Evolutionary conservation across 2,113 vertebrate genomes (phyloP), one percentile per base, ranked within the genome.

Genomic region (Psettodes erumei): DNA sequence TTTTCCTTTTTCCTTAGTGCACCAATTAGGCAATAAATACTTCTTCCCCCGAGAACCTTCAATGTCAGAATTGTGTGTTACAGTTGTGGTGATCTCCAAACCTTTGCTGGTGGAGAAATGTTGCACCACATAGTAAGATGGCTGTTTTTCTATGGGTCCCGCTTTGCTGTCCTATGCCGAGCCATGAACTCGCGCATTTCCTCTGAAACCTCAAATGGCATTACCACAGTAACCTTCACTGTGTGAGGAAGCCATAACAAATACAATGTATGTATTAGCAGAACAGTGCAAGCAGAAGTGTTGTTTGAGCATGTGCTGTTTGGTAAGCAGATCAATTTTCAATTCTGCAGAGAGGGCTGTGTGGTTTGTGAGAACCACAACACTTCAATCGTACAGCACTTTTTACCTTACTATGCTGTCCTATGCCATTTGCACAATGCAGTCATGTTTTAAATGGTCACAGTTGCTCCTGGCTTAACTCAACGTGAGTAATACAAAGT

Each of bases 181-280:
- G 28, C 32, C 28, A 56, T 69, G 51, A 45, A 69, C 15, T 35
- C 51, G 56, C 33, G 66, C 25, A 55, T 56, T 69, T 58, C 51
- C 13, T 33, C 40, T 56, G 35, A 37, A 27, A 15, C 25, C 27
- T 54, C 51, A 28, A 1, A 25, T 3, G 11, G 48, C 1, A 23
- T 23, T 13, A 59, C 56, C 23, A 13, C 33, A 16, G 19, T 59
- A 21, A n/a, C 30, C 54, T 32, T 32, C 45, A 37, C 51, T 43
- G 51, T 38, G 37, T 12, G 25, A 53, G 18, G 25, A 25, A 28
- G 25, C 25, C 16, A 13, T 15, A 51, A 27, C 11, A 38, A 13
- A 2, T 38, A 12, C 37, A 38, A 13, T 35, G 4, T 35, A 35
- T 35, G 35, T 8, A 35, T 35, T 35, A 35, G 35, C 35, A 35